Evolutionary conservation across 1,140 invertebrate species (phyloP), one percentile per base, ranked within the genome.

Genomic region (Homarus americanus): DNA sequence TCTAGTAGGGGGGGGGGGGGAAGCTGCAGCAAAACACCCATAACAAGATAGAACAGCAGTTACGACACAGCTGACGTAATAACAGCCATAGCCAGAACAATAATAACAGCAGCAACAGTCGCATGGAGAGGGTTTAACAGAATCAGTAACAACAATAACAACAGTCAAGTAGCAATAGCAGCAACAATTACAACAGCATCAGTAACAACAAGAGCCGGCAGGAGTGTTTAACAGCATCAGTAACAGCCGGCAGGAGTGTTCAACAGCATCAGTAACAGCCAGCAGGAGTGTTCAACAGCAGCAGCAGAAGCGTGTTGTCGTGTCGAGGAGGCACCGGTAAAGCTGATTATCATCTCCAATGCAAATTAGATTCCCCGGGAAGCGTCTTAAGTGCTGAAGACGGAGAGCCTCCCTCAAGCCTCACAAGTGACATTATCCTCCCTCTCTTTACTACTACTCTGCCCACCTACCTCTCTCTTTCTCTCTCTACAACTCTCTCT

Each of bases 281-380:
- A 58, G 53, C 53, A 58, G 53, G 28, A 40, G n/a, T 17, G 9
- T n/a, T n/a, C n/a, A 44, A 28, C 53, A 38, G 49, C 53, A 72
- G 58, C 4, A 72, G 63, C 34, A 73, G 58, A 28, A 44, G 69
- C 24, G 40, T 38, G 49, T 34, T 34, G 41, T 58, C 53, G 53
- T 53, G 49, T 40, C 32, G 44, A 49, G 34, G 69, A 90, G 66
- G 80, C 66, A 66, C 40, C n/a, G 84, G 79, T 41, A 90, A 90
- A 90, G 87, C 87, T 90, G 87, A 90, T 90, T 90, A 90, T 76
- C 87, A 90, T 90, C 87, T 90, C 63, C 79, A 90, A 90, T 90
- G 87, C 87, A 90, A 90, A 90, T 90, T 90, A 90, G 87, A 83
- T 90, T 90, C 87, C 53, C 80, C n/a, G 80, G 72, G 87, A 90